Percentiles rank a stretch among this genome's conserved stretches.
Conservation (phyloP, 2,113 vertebrate species). For the Cololabis saira region DNA sequence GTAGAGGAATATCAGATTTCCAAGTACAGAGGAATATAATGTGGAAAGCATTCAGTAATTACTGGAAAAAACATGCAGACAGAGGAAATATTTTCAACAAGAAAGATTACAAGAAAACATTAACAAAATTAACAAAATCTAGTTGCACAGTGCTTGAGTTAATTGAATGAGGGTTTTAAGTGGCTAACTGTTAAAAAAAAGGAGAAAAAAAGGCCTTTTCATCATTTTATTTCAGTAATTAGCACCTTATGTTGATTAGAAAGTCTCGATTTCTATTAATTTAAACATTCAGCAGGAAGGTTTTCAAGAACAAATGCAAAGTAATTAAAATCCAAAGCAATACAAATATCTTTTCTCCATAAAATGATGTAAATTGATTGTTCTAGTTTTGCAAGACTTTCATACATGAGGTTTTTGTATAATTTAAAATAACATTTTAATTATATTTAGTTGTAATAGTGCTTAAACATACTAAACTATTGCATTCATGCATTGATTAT, state of each 20-base stretch:
- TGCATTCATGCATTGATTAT: background rate
- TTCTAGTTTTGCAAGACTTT: slow-evolving; percentile 13
- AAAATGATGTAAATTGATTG: background rate
- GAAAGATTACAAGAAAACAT: slow-evolving; percentile 7
- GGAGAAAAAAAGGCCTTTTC: background rate
- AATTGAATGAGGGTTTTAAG: slow-evolving; percentile 15
- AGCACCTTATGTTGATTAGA: background rate
- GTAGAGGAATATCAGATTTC: background rate
- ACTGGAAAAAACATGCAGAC: slow-evolving; percentile 11
- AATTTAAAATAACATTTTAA: background rate
- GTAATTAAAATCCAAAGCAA: background rate
- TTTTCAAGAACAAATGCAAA: slow-evolving; percentile 8
- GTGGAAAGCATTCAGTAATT: slow-evolving; percentile 9
- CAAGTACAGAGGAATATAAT: slow-evolving; percentile 18
- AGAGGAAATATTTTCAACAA: slow-evolving; percentile 3
- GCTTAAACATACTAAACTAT: background rate
- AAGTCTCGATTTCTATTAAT: background rate
- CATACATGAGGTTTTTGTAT: slow-evolving; percentile 21
- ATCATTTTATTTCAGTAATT: slow-evolving; percentile 10
- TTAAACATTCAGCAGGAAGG: background rate
- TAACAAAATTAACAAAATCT: slow-evolving; percentile 28
- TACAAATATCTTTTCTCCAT: background rate
- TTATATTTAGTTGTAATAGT: background rate
- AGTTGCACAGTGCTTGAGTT: slow-evolving; percentile 16
- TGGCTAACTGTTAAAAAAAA: background rate